Percentiles rank a stretch among this genome's conserved stretches.
These are phyloP conservation scores for Agriopis aurantiaria DNA, from an alignment of 2,888 invertebrate species.

Conservation along the genomic window DNA sequence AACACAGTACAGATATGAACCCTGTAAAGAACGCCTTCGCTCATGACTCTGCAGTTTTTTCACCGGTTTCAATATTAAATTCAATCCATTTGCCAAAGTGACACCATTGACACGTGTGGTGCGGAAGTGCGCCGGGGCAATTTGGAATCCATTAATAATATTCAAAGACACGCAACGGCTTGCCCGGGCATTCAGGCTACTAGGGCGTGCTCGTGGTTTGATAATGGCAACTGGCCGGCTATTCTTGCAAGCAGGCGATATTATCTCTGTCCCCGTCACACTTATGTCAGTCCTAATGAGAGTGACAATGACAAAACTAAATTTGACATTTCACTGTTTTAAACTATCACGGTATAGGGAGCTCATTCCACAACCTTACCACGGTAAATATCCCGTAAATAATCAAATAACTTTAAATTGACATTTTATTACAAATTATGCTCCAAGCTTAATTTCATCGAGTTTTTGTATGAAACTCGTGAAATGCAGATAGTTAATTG, in stretches of 20 bases:
- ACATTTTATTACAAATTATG: background rate
- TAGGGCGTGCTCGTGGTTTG: background rate
- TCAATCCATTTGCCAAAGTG: constrained; percentile 65
- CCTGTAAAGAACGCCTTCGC: background rate
- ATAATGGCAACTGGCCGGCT: background rate
- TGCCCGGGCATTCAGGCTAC: constrained; percentile 2
- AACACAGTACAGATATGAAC: too few relatives aligned
- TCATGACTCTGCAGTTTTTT: constrained; percentile 32
- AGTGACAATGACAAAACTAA: background rate
- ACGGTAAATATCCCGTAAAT: too few relatives aligned
- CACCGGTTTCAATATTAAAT: constrained; percentile 54
- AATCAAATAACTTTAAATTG: too few relatives aligned
- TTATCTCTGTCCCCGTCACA: too few relatives aligned
- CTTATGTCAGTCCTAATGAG: too few relatives aligned
- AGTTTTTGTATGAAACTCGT: too few relatives aligned
- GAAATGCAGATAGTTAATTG: too few relatives aligned
- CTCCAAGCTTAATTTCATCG: background rate
- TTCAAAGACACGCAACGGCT: constrained; percentile 58
- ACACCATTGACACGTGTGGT: constrained; percentile 60
- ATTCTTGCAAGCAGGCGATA: too few relatives aligned
- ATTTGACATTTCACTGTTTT: too few relatives aligned
- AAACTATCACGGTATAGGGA: too few relatives aligned
- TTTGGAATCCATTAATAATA: constrained; percentile 79
- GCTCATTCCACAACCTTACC: too few relatives aligned
- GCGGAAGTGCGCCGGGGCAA: constrained; percentile 73